phyloP scores from a whole-genome alignment of 2,797 vertebrate species.

The Leptoclinus maculatus region DNA sequence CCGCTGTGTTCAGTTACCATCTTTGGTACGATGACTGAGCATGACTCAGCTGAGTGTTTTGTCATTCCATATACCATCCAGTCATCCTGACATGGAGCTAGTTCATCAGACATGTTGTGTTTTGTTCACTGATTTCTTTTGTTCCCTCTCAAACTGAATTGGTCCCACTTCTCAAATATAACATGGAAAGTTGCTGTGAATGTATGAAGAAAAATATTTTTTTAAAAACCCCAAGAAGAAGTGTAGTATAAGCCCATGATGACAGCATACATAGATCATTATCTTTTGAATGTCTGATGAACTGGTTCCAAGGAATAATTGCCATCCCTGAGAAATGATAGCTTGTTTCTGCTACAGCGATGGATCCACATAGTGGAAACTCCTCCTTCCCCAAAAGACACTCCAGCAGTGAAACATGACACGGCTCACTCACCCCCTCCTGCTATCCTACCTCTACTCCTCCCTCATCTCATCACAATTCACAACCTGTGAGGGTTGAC shows the following conservation, averaged over 20 bases:
- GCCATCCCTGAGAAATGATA: conserved; percentile 64
- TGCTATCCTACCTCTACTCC: conserved; percentile 24
- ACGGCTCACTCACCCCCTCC: conserved; percentile 30
- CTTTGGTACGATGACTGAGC: conserved; percentile 43
- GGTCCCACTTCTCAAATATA: conserved; percentile 26
- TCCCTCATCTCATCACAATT: conserved; percentile 48
- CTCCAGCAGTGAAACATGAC: conserved; percentile 32
- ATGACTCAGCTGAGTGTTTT: conserved; percentile 28
- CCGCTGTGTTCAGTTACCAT: conserved; percentile 39
- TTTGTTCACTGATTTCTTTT: neutral
- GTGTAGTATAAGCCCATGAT: neutral
- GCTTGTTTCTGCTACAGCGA: conserved; percentile 24
- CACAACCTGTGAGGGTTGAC: conserved; percentile 92
- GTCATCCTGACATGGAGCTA: conserved; percentile 6
- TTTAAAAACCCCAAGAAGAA: neutral
- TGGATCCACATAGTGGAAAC: conserved; percentile 62
- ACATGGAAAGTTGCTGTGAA: conserved; percentile 12
- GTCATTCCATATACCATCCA: conserved; percentile 39
- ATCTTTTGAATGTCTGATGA: conserved; percentile 36
- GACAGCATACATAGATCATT: neutral
- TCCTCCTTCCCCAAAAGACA: conserved; percentile 33
- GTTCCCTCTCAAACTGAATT: conserved; percentile 9
- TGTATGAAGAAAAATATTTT: neutral
- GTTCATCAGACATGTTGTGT: conserved; percentile 13
- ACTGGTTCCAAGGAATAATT: conserved; percentile 38